Evolutionary conservation across 1,140 invertebrate species (phyloP), one percentile per base, ranked within the genome.

Genomic region (Potamilus streckersoni): DNA sequence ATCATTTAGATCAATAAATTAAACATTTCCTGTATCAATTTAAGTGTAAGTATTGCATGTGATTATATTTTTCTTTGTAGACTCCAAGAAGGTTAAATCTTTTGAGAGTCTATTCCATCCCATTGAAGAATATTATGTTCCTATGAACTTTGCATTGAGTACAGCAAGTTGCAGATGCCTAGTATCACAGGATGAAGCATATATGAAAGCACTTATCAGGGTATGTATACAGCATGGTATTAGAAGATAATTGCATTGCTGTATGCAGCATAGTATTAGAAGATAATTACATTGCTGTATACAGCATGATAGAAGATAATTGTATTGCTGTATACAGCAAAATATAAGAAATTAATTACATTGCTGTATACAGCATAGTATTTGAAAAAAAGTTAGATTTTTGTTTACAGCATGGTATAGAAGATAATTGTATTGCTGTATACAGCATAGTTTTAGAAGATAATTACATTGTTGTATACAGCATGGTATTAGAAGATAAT

Each of bases 131-230:
- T 86, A 93, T 1, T 92, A 92, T 38, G 92, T 91, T 14, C 93
- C 94, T 27, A 89, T 98, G 59, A 94, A 96, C 83, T 92, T 93
- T 57, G 95, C 95, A n/a, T 97, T 95, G 95, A 95, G 95, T 56
- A 92, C 96, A 78, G 93, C 95, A 0, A 97, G 96, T 88, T 93
- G 94, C 49, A 89, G 97, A 17, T 59, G 23, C 2, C n/a, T 65
- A 13, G 38, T 12, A 5, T 58, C 67, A n/a, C n/a, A 55, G 6
- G 13, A 59, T 13, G 66, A 76, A 31, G 71, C 67, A 60, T 55
- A 69, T 56, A 65, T 60, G 55, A 13, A 15, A n/a, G 20, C 59
- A 19, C 31, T 20, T 65, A 38, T 66, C 17, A 60, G 75, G 61
- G 75, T 76, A 62, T 66, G 19, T 31, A 20, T 66, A 23, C 38